Conservation (phyloP, 2,797 vertebrate species). For the Gymnoscopelus braueri region DNA sequence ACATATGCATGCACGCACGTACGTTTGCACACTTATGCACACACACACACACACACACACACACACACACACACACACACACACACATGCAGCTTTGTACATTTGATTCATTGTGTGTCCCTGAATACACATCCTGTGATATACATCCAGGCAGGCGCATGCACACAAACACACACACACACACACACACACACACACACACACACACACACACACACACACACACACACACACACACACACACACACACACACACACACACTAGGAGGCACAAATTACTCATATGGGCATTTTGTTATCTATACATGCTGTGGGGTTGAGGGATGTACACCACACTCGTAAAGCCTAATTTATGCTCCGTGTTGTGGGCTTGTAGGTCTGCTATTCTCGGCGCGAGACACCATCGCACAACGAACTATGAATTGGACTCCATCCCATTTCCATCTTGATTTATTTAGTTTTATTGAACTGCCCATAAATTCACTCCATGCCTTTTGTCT, state of each 20-base stretch:
- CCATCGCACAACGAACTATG: not conserved
- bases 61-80: not conserved
- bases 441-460: slow-evolving; percentile 53
- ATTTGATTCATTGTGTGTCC: not conserved
- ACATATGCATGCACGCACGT: not conserved
- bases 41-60: not conserved
- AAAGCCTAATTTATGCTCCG: no score
- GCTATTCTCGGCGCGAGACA: no score
- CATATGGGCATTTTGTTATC: no score
- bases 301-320: no score
- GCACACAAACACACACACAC: not conserved
- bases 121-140: no score
- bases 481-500: slow-evolving; percentile 39
- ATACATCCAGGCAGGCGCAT: not conserved
- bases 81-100: not conserved
- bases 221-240: not conserved
- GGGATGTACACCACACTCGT: no score
- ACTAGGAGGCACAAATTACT: not conserved
- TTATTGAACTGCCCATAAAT: slow-evolving; percentile 54
- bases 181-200: no score
- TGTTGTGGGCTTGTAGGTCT: no score
- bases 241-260: not conserved
- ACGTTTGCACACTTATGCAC: slow-evolving; percentile 18
- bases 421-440: slow-evolving; percentile 11
- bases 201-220: not conserved